Evolutionary conservation across 2,888 invertebrate species (phyloP), one percentile per base, ranked within the genome.

Genomic region (Spilarctia lutea): DNA sequence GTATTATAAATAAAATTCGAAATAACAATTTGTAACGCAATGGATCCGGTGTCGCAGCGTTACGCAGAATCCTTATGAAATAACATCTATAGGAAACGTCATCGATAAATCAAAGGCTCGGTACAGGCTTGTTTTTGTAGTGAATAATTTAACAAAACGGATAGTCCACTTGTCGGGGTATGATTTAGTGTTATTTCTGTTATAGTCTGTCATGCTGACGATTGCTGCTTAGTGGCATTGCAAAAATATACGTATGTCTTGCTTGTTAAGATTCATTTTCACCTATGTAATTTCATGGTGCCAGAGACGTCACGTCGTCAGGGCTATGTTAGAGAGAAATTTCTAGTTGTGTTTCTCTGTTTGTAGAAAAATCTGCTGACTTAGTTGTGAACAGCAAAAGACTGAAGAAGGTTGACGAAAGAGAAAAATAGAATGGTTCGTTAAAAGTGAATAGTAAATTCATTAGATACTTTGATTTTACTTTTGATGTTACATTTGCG

Each of bases 61-160:
- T 68, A 74, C 75, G 68, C 68, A 68, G 74, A 79, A 83, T 85
- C 79, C 81, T 78, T 80, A 74, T 75, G 79, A 81, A 78, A 78
- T 80, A 79, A 81, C 77, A 81, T 79, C 79, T 52, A 48, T 81
- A 86, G 87, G 89, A 86, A 86, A 86, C 75, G 39, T 67, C 45
- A 48, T 67, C 67, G 13, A 88, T 90, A 88, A 89, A 89, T 89
- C 88, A 87, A 81, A 60, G 60, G 33, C 60, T 45, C 48, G 45
- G n/a, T 76, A 69, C 76, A 81, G 74, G 66, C 69, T 42, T 77
- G 84, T 85, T 85, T 85, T 85, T 82, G 81, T 79, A 78, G 70
- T 75, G 76, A 82, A 85, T 84, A 82, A 85, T 85, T 85, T 84
- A 76, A 85, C 81, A 80, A 85, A 85, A 85, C 84, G 83, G 85